phyloP scores from a whole-genome alignment of 1,140 invertebrate species.

The Neodiprion fabricii region DNA sequence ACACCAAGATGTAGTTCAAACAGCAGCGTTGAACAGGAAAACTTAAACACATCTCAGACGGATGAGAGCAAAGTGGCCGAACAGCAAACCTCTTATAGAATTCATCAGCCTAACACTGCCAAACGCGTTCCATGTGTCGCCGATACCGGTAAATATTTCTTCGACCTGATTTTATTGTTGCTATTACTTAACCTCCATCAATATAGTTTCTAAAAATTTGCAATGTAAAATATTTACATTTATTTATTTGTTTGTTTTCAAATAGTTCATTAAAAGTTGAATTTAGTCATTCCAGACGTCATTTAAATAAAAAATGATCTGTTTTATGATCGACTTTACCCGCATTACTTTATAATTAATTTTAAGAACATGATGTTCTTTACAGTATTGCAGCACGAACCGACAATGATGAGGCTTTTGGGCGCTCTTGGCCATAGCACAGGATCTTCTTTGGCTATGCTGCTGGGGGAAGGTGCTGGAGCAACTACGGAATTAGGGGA shows the following conservation, averaged over 20 bases:
- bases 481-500: conserved; percentile 62
- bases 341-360: not conserved
- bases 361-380: conserved; percentile 12
- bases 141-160: conserved; percentile 63
- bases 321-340: conserved; percentile 15
- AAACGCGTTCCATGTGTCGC: conserved; percentile 72
- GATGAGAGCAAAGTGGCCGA: conserved; percentile 82
- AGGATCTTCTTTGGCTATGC: conserved; percentile 70
- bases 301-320: not conserved
- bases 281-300: not conserved
- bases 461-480: conserved; percentile 53
- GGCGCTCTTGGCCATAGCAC: conserved; percentile 75
- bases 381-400: conserved; percentile 75
- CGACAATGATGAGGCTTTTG: conserved; percentile 83
- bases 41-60: conserved; percentile 67
- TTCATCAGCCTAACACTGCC: conserved; percentile 39
- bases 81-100: conserved; percentile 57
- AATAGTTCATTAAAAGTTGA: conserved; percentile 14
- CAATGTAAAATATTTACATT: not conserved
- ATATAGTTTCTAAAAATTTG: not conserved
- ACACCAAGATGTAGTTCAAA: conserved; percentile 20
- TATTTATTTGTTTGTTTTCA: conserved; percentile 7
- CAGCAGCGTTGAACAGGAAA: conserved; percentile 38
- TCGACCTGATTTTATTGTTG: not conserved
- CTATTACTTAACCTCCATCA: conserved; percentile 13